Base-by-base conservation (phyloP, 2,888 invertebrate genomes). In the Lithosia quadra region DNA sequence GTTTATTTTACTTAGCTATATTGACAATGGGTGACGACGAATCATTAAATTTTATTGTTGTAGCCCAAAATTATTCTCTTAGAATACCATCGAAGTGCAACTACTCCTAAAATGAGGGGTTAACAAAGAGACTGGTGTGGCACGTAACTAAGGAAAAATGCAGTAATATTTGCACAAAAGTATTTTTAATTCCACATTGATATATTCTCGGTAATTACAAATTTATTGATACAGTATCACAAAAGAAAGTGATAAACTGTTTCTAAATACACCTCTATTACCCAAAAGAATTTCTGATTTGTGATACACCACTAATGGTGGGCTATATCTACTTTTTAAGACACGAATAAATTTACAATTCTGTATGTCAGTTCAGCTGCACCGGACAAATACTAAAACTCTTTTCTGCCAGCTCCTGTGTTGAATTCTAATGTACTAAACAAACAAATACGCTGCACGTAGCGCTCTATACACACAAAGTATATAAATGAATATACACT, bases 331-430 rank as follows among this genome's bases (percentile, higher is more conserved):
- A 10, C 58, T 33, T 73, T 78, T 77, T 85, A 89, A 89, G 92
- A 89, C 83, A 86, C 87, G 86, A 91, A 91, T 91, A 90, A 88
- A 93, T 94, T 92, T 93, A 90, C 91, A 87, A 93, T 94, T 93
- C 93, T 82, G 90, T 91, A 77, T 93, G 91, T 90, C 90, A 90
- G 88, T 90, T 90, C 86, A 88, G 87, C 88, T 88, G 89, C 88
- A 85, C 87, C 85, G 91, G 90, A 93, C 91, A 92, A 92, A 93
- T 90, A 91, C 88, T 91, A 88, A 91, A 92, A 93, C 90, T 93
- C 90, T 90, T 90, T 86, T 88, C 85, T 87, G 85, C 81, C 87
- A 89, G 87, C 90, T 84, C 88, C 84, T 85, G 85, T 81, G 74
- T 86, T 88, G 91, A 90, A 91, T 91, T 86, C 84, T 88, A 91